Conservation (phyloP, 2,113 vertebrate genomes). For the Laterallus jamaicensis region DNA sequence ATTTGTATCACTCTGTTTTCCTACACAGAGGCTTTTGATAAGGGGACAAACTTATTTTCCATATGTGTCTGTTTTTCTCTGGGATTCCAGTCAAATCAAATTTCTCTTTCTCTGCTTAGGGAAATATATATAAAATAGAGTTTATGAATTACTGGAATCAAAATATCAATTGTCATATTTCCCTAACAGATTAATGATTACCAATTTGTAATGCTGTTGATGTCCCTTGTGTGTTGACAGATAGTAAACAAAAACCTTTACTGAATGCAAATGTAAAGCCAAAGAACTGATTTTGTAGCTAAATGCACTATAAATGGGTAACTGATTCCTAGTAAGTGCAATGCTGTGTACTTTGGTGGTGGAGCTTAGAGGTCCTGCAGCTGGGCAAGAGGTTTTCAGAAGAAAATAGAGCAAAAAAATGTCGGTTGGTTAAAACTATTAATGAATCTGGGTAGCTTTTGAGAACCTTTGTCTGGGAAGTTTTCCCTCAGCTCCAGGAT, state of each 20-base stretch:
- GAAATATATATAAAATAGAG: background rate
- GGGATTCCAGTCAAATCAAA: background rate
- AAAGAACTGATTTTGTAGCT: background rate
- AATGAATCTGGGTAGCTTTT: background rate
- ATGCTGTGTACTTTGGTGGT: background rate
- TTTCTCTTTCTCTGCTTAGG: background rate
- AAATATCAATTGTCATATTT: background rate
- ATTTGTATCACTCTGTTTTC: background rate
- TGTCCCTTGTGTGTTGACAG: background rate
- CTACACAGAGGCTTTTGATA: background rate
- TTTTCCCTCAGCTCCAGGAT: background rate
- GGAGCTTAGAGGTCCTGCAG: background rate
- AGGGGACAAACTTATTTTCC: background rate
- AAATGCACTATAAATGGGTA: background rate
- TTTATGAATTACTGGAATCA: background rate
- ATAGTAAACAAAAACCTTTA: slow-evolving; percentile 3
- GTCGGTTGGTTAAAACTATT: background rate
- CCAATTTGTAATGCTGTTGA: background rate
- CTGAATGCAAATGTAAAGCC: background rate
- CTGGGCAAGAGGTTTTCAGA: background rate
- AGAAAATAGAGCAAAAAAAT: background rate
- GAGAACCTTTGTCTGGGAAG: background rate
- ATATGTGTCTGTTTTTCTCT: background rate
- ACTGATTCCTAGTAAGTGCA: background rate
- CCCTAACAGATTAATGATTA: background rate